phyloP scores from a whole-genome alignment of 2,888 invertebrate genomes.

The Machimus atricapillus region DNA sequence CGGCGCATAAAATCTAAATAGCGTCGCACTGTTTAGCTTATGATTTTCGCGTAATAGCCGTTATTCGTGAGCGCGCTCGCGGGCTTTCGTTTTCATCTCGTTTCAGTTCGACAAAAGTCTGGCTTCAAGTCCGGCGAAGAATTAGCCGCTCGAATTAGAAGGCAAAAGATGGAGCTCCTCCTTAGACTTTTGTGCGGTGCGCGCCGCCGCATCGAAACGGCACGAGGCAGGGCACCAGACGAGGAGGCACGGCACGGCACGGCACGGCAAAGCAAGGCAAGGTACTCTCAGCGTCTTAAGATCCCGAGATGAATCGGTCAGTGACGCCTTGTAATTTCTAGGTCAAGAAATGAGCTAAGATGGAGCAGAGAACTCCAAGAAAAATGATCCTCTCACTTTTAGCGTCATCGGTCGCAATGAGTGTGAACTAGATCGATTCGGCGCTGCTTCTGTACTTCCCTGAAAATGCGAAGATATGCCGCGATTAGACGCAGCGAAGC shows the following conservation, averaged over 20 bases:
- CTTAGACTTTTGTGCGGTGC: background rate
- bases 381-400: conserved; percentile 20
- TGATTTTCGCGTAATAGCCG: conserved; percentile 15
- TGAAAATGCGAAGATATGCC: background rate
- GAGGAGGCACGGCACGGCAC: background rate
- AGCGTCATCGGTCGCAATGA: background rate
- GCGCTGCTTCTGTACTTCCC: conserved; percentile 19
- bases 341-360: conserved; percentile 3
- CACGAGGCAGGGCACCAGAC: background rate
- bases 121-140: background rate
- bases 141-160: conserved; percentile 14
- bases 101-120: background rate
- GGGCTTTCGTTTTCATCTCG: background rate
- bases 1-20: background rate
- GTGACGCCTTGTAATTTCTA: conserved; percentile 30
- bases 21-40: background rate
- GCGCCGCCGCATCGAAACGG: background rate
- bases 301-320: conserved; percentile 22
- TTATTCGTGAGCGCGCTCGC: background rate
- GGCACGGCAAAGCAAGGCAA: background rate
- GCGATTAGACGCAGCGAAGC: background rate
- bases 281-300: background rate
- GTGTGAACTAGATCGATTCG: conserved; percentile 16
- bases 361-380: background rate
- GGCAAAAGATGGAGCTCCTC: background rate